Evolutionary conservation across 1,140 invertebrate species (phyloP).

Genomic region (Spodoptera frugiperda): DNA sequence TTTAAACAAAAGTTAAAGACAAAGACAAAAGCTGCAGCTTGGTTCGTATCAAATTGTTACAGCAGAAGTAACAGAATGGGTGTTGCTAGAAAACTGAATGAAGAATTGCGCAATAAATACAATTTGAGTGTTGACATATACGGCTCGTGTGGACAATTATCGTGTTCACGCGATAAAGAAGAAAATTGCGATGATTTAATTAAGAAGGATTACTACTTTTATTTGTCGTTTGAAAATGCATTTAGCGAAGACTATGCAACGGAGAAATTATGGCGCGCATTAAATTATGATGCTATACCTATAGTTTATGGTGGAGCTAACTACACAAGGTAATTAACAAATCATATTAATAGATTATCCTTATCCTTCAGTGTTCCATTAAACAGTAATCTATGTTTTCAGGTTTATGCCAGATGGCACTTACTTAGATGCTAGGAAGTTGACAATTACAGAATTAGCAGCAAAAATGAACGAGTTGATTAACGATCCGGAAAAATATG

Average conservation of each 20-base stretch:
- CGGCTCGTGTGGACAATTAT: slow-evolving; percentile 87
- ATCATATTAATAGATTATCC: not conserved
- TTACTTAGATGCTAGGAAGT: slow-evolving; percentile 56
- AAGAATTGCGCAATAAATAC: slow-evolving; percentile 80
- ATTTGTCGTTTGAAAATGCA: slow-evolving; percentile 91
- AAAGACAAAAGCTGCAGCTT: slow-evolving; percentile 86
- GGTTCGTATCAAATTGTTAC: slow-evolving; percentile 90
- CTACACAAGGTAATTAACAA: slow-evolving; percentile 67
- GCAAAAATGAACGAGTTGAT: slow-evolving; percentile 55
- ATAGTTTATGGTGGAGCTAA: slow-evolving; percentile 82
- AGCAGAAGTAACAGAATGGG: slow-evolving; percentile 85
- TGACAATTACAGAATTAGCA: slow-evolving; percentile 49
- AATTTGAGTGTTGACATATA: slow-evolving; percentile 88
- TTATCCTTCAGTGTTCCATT: too few species aligned
- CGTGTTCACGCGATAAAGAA: slow-evolving; percentile 66
- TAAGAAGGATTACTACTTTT: slow-evolving; percentile 88
- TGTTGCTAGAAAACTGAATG: slow-evolving; percentile 87
- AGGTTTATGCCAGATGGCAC: slow-evolving; percentile 63
- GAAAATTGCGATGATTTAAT: slow-evolving; percentile 82
- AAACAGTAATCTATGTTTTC: not conserved
- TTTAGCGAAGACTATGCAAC: slow-evolving; percentile 88
- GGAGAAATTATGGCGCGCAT: slow-evolving; percentile 87
- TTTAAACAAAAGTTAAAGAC: slow-evolving; percentile 73
- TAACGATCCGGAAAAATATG: slow-evolving; percentile 52
- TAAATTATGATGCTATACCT: slow-evolving; percentile 83